These are phyloP conservation scores for Ophiodon elongatus DNA, from an alignment of 2,113 vertebrate species.

Conservation along the genomic window DNA sequence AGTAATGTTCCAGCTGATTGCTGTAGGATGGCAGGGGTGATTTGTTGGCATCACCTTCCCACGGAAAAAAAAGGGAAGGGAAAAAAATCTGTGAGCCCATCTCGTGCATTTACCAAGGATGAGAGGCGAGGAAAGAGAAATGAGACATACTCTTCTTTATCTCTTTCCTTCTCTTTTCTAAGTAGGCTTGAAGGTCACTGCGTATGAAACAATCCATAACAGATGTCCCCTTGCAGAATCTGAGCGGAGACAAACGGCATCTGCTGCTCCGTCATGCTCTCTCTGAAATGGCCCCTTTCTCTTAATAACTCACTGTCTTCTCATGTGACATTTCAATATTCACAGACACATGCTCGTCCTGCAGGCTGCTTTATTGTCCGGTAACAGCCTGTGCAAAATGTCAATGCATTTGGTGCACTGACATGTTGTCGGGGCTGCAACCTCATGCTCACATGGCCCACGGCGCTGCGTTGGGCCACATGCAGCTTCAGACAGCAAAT, in stretches of 20 bases:
- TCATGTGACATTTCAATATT: slow-evolving; percentile 74
- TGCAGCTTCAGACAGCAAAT: background rate
- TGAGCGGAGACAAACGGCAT: slow-evolving; percentile 79
- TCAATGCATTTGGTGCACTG: slow-evolving; percentile 49
- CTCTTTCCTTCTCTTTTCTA: slow-evolving; percentile 71
- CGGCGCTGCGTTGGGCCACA: background rate
- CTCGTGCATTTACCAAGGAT: slow-evolving; percentile 48
- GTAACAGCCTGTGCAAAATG: slow-evolving; percentile 51
- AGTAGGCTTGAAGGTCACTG: slow-evolving; percentile 86
- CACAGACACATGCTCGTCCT: slow-evolving; percentile 49
- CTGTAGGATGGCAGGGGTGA: slow-evolving; percentile 49
- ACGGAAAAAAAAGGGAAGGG: slow-evolving; percentile 1
- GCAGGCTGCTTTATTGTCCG: slow-evolving; percentile 38
- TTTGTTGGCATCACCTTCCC: slow-evolving; percentile 54
- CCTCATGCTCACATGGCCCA: slow-evolving; percentile 16
- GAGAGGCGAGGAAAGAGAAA: slow-evolving; percentile 47
- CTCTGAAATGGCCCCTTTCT: slow-evolving; percentile 39
- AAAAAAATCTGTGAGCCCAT: slow-evolving; percentile 35
- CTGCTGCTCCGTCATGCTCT: slow-evolving; percentile 44
- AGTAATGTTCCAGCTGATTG: slow-evolving; percentile 64
- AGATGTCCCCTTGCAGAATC: slow-evolving; percentile 84
- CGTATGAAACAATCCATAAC: slow-evolving; percentile 81
- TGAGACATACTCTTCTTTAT: slow-evolving; percentile 61
- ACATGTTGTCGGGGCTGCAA: slow-evolving; percentile 35
- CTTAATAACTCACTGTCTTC: slow-evolving; percentile 53